Conservation (phyloP, 2,797 vertebrate species). For the Malacoctenus gilli region DNA sequence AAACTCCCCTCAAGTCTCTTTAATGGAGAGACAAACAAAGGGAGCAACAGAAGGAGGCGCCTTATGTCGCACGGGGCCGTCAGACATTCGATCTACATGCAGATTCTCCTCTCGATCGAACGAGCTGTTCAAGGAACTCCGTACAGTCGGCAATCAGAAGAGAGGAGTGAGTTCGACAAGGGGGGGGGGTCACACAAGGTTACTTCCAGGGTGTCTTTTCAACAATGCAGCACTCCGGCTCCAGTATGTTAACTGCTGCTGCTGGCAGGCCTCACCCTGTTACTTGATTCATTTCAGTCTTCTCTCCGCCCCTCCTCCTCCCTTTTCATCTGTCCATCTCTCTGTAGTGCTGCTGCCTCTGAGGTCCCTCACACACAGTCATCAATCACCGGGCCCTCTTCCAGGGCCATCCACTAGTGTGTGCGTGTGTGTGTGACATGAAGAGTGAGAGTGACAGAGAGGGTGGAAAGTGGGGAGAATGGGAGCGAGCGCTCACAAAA, state of each 20-base stretch:
- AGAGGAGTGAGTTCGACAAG: slow-evolving; percentile 1
- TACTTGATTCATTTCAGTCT: slow-evolving; percentile 53
- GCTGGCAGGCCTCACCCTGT: slow-evolving; percentile 43
- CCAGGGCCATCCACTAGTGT: slow-evolving; percentile 31
- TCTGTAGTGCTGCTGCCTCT: slow-evolving; percentile 60
- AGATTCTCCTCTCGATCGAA: too few relatives aligned
- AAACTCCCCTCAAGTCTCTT: too few relatives aligned
- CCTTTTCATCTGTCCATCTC: slow-evolving; percentile 71
- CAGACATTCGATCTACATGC: too few relatives aligned
- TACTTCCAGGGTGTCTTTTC: slow-evolving; percentile 38
- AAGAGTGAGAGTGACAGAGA: slow-evolving; percentile 48
- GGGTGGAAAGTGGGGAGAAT: slow-evolving; percentile 43
- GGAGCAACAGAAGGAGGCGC: too few relatives aligned
- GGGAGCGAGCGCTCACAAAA: slow-evolving; percentile 25
- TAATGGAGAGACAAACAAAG: too few relatives aligned
- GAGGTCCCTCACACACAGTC: slow-evolving; percentile 61
- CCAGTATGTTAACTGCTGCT: slow-evolving; percentile 38
- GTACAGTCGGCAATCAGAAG: too few relatives aligned
- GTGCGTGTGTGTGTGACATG: slow-evolving; percentile 24
- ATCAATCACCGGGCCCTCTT: slow-evolving; percentile 68
- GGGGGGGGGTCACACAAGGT: slow-evolving; percentile 22
- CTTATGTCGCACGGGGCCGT: too few relatives aligned
- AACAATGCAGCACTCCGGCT: slow-evolving; percentile 30
- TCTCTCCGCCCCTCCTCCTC: slow-evolving; percentile 47
- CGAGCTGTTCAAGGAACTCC: too few relatives aligned